A percentile compares a stretch with the other conserved stretches of the same genome.
Evolutionary conservation across 2,113 vertebrate genomes (phyloP).

Genomic region (Rhodinocichla rosea): DNA sequence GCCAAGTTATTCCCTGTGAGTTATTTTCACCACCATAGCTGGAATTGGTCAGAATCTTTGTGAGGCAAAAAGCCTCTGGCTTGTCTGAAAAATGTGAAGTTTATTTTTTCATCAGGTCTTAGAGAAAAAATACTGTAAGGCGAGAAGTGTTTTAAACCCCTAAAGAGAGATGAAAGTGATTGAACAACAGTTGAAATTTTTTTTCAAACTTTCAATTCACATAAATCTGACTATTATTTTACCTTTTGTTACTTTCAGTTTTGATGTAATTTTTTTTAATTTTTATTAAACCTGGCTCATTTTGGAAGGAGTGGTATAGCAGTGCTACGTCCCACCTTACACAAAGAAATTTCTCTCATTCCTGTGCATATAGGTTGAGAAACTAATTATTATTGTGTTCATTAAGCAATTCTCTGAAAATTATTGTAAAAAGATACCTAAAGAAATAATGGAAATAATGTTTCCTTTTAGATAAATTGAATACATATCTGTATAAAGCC

Average conservation of each 20-base stretch:
- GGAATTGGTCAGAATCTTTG: not conserved
- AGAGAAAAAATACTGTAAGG: not conserved
- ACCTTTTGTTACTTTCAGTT: not conserved
- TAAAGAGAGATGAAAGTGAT: not conserved
- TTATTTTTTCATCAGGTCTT: not conserved
- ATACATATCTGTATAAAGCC: not conserved
- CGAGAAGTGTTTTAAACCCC: not conserved
- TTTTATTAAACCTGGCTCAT: not conserved
- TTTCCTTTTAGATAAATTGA: not conserved
- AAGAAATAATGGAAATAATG: not conserved
- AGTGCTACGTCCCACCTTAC: not conserved
- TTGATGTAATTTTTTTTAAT: not conserved
- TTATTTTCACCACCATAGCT: not conserved
- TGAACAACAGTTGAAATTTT: not conserved
- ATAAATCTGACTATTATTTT: not conserved
- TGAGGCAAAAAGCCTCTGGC: not conserved
- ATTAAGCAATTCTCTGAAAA: not conserved
- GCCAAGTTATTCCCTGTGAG: not conserved
- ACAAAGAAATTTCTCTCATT: not conserved
- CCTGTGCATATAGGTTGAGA: not conserved
- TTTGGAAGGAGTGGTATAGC: not conserved
- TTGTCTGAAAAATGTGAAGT: not conserved
- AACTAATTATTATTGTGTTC: not conserved
- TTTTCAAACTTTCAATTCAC: not conserved
- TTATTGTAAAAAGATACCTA: not conserved